These are phyloP conservation scores for Channa striata DNA, from an alignment of 2,797 vertebrate genomes.

Conservation along the genomic window DNA sequence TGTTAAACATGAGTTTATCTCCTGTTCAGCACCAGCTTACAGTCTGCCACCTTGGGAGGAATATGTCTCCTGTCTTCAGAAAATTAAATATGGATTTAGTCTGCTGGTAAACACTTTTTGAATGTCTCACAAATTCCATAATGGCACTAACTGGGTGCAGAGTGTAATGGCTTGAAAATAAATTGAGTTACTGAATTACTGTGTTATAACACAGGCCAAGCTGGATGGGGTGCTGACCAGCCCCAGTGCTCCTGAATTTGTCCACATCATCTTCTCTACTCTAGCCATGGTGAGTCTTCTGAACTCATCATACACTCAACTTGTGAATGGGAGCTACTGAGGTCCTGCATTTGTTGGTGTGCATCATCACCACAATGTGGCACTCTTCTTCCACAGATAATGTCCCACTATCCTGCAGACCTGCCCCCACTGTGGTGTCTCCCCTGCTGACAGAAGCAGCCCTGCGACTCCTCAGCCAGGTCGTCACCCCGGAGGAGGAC, in stretches of 20 bases:
- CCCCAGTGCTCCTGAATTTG: conserved; percentile 72
- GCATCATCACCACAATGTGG: background rate
- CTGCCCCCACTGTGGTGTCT: conserved; percentile 75
- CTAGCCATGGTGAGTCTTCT: conserved; percentile 79
- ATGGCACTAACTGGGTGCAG: fast-evolving
- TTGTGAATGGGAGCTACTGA: background rate
- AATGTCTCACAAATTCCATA: background rate
- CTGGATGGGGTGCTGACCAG: conserved; percentile 65
- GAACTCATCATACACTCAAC: background rate
- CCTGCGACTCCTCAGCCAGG: conserved; percentile 79
- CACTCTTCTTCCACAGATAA: conserved; percentile 71
- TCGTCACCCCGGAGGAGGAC: conserved; percentile 71
- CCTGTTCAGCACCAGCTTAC: conserved; percentile 22
- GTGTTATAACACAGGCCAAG: conserved; percentile 72
- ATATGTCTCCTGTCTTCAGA: conserved; percentile 79
- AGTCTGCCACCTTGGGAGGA: conserved; percentile 72
- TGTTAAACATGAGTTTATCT: conserved; percentile 11
- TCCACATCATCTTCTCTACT: conserved; percentile 80
- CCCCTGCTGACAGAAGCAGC: conserved; percentile 85
- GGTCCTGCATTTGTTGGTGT: background rate
- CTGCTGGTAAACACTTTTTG: conserved; percentile 77
- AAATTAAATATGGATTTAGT: conserved; percentile 87
- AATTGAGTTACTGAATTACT: conserved; percentile 1
- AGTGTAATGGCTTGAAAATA: background rate
- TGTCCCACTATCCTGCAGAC: conserved; percentile 73